These are phyloP conservation scores for Cervus canadensis DNA, from an alignment of 2,113 vertebrate species.

Conservation along the genomic window DNA sequence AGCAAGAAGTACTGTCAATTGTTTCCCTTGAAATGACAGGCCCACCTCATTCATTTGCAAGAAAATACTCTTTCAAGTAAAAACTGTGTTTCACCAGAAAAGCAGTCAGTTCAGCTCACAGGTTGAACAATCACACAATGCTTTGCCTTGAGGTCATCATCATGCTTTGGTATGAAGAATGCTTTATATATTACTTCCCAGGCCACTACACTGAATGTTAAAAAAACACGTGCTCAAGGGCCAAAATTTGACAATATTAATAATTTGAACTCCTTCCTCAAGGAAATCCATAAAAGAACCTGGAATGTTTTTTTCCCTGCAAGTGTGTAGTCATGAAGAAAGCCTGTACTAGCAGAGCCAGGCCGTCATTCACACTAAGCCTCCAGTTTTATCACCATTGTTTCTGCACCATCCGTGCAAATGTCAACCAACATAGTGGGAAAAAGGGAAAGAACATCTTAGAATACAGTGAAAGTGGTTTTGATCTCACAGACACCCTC, in stretches of 20 bases:
- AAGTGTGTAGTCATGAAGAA: not conserved
- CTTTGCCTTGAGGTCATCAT: not conserved
- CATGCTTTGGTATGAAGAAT: not conserved
- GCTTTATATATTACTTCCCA: not conserved
- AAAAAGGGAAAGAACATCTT: not conserved
- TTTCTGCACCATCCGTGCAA: not conserved
- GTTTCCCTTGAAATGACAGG: not conserved
- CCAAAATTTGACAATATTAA: not conserved
- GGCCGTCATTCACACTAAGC: not conserved
- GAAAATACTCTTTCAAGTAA: not conserved
- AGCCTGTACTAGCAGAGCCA: not conserved
- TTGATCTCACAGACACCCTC: not conserved
- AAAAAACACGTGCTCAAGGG: not conserved
- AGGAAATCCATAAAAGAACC: not conserved
- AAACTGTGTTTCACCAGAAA: not conserved
- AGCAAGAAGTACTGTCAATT: not conserved
- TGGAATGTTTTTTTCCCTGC: not conserved
- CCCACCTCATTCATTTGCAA: not conserved
- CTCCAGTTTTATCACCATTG: not conserved
- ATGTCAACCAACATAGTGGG: not conserved
- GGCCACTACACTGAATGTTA: not conserved
- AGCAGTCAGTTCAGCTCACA: not conserved
- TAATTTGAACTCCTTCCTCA: not conserved
- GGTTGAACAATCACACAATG: not conserved
- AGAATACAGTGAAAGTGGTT: not conserved